These are phyloP conservation scores for Pelmatolapia mariae DNA, from an alignment of 2,113 vertebrate species.

Conservation along the genomic window DNA sequence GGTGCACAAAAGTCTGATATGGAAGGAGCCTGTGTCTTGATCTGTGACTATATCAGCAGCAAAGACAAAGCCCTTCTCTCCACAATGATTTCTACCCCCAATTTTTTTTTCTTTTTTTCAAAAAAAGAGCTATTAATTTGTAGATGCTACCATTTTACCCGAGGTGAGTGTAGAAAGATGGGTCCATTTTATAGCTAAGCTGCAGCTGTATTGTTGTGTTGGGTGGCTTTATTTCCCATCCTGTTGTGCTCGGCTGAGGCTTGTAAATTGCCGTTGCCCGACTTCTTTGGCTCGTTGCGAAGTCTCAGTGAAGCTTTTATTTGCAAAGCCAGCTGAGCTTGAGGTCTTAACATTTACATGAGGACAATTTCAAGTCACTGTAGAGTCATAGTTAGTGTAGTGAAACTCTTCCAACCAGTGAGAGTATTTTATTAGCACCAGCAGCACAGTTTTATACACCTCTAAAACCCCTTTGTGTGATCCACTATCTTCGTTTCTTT, in stretches of 20 bases:
- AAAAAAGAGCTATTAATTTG: background rate
- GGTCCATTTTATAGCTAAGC: background rate
- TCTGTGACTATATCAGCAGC: background rate
- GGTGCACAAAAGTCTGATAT: background rate
- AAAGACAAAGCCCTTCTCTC: background rate
- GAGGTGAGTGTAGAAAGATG: background rate
- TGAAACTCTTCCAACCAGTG: background rate
- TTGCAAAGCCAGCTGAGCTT: background rate
- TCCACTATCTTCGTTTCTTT: background rate
- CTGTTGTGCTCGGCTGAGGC: background rate
- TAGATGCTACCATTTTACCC: background rate
- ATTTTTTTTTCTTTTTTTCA: accelerated
- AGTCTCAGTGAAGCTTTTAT: constrained; percentile 4
- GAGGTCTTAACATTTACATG: constrained; percentile 11
- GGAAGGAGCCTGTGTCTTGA: background rate
- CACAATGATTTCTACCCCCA: background rate
- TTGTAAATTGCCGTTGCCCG: background rate
- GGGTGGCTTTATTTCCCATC: background rate
- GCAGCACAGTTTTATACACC: background rate
- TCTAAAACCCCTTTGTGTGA: background rate
- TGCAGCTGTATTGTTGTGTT: background rate
- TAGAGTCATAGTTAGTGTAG: background rate
- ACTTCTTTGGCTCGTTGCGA: background rate
- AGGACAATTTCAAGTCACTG: background rate
- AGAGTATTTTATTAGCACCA: background rate